Percentiles rank a stretch among this genome's conserved stretches.
Conservation (phyloP, 2,797 vertebrate genomes). For the Peromyscus nudipes region DNA sequence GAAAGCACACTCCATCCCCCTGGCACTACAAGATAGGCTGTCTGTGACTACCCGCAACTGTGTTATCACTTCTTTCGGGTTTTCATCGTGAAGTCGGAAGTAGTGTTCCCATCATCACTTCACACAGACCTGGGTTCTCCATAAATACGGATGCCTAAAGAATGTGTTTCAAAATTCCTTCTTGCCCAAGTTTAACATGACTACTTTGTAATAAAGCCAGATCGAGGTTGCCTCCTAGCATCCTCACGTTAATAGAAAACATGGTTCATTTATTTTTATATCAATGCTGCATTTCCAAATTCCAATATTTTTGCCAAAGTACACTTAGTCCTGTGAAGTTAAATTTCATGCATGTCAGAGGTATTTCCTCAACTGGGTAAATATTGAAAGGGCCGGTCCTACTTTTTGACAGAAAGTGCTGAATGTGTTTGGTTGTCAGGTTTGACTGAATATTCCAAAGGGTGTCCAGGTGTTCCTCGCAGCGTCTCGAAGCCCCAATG, state of each 20-base stretch:
- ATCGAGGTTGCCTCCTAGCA: neutral
- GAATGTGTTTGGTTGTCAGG: conserved; percentile 63
- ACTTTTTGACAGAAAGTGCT: conserved; percentile 68
- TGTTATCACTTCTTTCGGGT: neutral
- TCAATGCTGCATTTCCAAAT: conserved; percentile 61
- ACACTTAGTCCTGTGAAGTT: conserved; percentile 56
- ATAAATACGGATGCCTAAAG: neutral
- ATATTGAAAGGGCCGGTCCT: conserved; percentile 65
- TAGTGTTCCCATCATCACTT: neutral
- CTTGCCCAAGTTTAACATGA: conserved; percentile 33
- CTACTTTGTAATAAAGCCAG: conserved; percentile 61
- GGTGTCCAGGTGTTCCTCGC: conserved; percentile 54
- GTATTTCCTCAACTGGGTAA: conserved; percentile 71
- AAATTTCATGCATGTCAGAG: conserved; percentile 71
- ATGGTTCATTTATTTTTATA: conserved; percentile 56
- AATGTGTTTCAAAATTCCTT: neutral
- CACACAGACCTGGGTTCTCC: conserved; percentile 7
- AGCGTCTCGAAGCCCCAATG: conserved; percentile 24
- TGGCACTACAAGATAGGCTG: neutral
- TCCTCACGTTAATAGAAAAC: neutral
- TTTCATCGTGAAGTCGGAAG: neutral
- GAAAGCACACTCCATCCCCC: neutral
- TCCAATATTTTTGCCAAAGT: conserved; percentile 55
- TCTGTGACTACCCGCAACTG: neutral
- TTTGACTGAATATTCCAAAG: conserved; percentile 61